A percentile compares a stretch with the other conserved stretches of the same genome.
Evolutionary conservation across 2,113 vertebrate genomes (phyloP).

Genomic region (Cinclus mexicanus): DNA sequence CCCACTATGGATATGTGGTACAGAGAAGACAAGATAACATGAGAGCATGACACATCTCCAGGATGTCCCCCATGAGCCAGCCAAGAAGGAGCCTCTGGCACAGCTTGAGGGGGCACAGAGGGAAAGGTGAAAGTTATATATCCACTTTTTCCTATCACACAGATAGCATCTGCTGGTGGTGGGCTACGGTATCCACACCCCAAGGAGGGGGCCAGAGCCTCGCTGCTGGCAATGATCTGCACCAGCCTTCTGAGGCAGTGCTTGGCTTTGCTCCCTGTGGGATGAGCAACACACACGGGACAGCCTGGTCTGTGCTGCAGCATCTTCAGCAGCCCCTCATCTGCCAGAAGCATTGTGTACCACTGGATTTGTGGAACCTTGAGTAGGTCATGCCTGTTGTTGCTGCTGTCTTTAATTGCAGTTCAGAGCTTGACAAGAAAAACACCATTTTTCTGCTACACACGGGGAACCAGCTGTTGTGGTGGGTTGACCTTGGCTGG

Average conservation of each 20-base stretch:
- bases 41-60: background rate
- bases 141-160: background rate
- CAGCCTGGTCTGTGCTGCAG: background rate
- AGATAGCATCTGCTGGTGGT: background rate
- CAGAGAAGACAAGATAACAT: background rate
- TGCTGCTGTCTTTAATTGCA: background rate
- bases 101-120: background rate
- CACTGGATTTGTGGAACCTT: background rate
- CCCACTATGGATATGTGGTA: rapidly evolving
- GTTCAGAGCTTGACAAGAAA: background rate
- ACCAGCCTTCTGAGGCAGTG: background rate
- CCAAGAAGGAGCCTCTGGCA: background rate
- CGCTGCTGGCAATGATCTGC: too few relatives aligned
- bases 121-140: background rate
- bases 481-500: background rate
- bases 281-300: rapidly evolving
- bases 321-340: background rate
- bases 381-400: background rate
- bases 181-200: background rate
- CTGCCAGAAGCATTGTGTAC: background rate
- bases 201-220: background rate
- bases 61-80: background rate
- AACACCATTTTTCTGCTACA: background rate
- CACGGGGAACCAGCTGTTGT: background rate
- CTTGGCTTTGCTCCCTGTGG: background rate